Conservation (phyloP, 2,797 vertebrate genomes). For the Melanotaenia parkinsoni region DNA sequence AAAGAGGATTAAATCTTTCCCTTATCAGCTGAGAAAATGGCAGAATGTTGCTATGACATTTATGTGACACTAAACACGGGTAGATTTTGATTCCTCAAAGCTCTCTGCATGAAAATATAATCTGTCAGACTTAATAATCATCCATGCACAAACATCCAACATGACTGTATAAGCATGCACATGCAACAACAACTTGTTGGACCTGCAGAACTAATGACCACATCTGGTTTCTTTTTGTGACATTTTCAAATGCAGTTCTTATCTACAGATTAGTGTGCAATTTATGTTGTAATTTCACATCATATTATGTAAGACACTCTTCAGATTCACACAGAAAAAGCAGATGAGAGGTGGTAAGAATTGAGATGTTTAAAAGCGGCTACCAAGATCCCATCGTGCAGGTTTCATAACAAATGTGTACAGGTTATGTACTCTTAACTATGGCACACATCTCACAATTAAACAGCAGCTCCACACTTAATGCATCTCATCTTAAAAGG, state of each 20-base stretch:
- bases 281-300: slow-evolving; percentile 60
- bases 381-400: neutral
- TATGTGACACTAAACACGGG: slow-evolving; percentile 47
- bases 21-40: slow-evolving; percentile 58
- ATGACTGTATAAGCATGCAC: neutral
- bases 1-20: slow-evolving; percentile 72
- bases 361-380: slow-evolving; percentile 5
- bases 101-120: slow-evolving; percentile 37
- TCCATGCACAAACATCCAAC: slow-evolving; percentile 19
- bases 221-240: slow-evolving; percentile 4
- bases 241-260: slow-evolving; percentile 18
- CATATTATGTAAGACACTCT: slow-evolving; percentile 62
- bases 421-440: neutral
- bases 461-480: slow-evolving; percentile 16
- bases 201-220: neutral
- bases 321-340: slow-evolving; percentile 43
- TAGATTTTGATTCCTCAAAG: slow-evolving; percentile 27
- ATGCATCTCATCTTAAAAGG: neutral
- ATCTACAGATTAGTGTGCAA: slow-evolving; percentile 50
- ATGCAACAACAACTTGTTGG: slow-evolving; percentile 4
- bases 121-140: slow-evolving; percentile 34
- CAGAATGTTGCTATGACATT: slow-evolving; percentile 57
- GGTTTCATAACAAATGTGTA: neutral
- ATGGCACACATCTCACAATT: neutral
- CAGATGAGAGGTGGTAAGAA: slow-evolving; percentile 21